Base-by-base conservation (phyloP, 2,888 invertebrate species). In the Melanostoma mellinum region DNA sequence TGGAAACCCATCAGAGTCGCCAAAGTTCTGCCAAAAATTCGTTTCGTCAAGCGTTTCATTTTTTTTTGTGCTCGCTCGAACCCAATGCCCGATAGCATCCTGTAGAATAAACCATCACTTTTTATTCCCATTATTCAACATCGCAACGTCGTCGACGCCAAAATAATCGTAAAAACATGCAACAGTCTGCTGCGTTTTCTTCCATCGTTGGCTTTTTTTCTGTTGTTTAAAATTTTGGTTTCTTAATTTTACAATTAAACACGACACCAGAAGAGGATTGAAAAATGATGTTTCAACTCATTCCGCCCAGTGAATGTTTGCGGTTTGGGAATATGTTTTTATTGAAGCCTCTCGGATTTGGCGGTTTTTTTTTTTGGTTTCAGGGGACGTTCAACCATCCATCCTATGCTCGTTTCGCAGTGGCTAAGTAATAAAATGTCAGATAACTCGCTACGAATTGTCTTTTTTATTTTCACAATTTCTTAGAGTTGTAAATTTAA, bases 181-280 rank as follows among this genome's bases (percentile, higher is more conserved):
- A 78, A 82, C 63, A 78, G 82, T 78, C 73, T 73, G 67, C 58
- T 82, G 73, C 73, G 69, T 77, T 72, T 77, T 44, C 61, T 33
- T 77, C 55, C 48, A 75, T 38, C 52, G 71, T 81, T 55, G 32
- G 48, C 61, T 58, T 60, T 65, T 6, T 40, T 50, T 20, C 20
- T 20, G 20, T 20, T 20, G 20, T 20, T 20, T 20, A 20, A 20
- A 20, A 20, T 20, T 67, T 42, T 32, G 9, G 44, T 48, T 77
- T 68, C 32, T 53, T 76, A 65, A 72, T 72, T 78, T 77, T 33
- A 55, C 55, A 80, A 80, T 80, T 81, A 81, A 77, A 81, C 44
- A 67, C 55, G 68, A 73, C 52, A 68, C 60, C 60, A 42, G 35
- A 53, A 35, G 46, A 53, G n/a, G 58, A 65, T 72, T 60, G 42